These are phyloP conservation scores for Phyllostomus hastatus DNA, from an alignment of 2,113 vertebrate genomes.

Conservation along the genomic window DNA sequence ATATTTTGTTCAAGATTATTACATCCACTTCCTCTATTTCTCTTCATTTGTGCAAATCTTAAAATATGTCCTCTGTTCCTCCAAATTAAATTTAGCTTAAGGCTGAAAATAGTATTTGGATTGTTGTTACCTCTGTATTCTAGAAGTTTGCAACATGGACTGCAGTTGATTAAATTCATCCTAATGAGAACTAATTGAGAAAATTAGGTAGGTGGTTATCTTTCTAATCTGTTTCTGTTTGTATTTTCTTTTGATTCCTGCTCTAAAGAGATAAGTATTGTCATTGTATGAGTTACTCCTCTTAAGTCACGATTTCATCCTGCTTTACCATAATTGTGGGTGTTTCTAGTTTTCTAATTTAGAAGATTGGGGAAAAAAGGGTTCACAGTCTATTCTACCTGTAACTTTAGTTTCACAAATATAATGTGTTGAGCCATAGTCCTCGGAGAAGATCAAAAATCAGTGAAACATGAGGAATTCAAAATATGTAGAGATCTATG, in stretches of 20 bases:
- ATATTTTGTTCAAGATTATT: neutral
- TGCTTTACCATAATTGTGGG: neutral
- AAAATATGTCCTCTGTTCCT: neutral
- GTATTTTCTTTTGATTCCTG: neutral
- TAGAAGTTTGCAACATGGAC: neutral
- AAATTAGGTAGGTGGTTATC: neutral
- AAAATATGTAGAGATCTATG: neutral
- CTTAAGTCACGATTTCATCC: neutral
- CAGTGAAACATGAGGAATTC: neutral
- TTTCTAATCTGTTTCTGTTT: neutral
- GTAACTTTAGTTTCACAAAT: neutral
- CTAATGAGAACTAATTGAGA: neutral
- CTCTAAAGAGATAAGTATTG: neutral
- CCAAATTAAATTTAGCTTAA: constrained; percentile 3
- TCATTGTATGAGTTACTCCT: neutral
- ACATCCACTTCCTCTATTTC: neutral
- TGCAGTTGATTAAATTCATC: neutral
- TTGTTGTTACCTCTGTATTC: neutral
- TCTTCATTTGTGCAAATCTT: neutral
- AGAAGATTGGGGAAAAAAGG: neutral
- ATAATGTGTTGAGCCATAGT: neutral
- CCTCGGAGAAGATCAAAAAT: neutral
- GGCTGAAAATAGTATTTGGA: neutral
- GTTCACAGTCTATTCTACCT: neutral
- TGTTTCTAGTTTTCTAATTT: neutral